Evolutionary conservation across 2,797 vertebrate genomes (phyloP).

Genomic region (Mionectes olivaceus): DNA sequence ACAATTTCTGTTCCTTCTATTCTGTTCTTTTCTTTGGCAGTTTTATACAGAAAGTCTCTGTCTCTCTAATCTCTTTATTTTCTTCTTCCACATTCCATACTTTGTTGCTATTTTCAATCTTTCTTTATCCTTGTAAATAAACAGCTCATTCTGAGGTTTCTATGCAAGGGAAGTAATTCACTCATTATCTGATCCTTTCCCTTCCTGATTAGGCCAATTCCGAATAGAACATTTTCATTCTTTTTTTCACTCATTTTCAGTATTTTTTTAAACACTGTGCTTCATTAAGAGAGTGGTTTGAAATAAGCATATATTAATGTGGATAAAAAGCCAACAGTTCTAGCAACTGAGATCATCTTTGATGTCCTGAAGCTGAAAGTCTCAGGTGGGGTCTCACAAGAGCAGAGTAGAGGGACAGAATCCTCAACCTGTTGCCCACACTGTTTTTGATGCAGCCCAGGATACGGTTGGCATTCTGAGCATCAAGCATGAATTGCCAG

Average conservation of each 20-base stretch:
- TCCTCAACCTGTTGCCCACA: neutral
- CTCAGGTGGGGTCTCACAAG: neutral
- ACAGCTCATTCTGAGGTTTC: neutral
- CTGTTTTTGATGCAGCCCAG: neutral
- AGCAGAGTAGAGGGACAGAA: neutral
- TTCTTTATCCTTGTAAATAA: neutral
- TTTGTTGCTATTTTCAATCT: neutral
- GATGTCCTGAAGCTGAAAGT: neutral
- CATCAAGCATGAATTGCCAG: too few species aligned
- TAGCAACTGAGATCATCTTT: neutral
- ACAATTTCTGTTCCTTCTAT: neutral
- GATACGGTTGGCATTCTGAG: neutral
- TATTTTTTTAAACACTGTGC: neutral
- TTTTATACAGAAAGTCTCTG: neutral
- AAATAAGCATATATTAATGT: neutral
- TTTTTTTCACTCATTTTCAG: neutral
- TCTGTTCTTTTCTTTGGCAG: neutral
- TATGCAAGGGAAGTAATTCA: neutral
- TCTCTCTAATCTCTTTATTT: neutral
- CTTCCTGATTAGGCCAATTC: neutral
- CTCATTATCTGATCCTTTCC: neutral
- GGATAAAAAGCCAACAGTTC: neutral
- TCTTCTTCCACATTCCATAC: neutral
- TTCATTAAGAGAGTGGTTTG: neutral
- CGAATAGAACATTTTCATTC: neutral